Base-by-base conservation (phyloP, 1,140 invertebrate genomes). In the Drosophila varians region DNA sequence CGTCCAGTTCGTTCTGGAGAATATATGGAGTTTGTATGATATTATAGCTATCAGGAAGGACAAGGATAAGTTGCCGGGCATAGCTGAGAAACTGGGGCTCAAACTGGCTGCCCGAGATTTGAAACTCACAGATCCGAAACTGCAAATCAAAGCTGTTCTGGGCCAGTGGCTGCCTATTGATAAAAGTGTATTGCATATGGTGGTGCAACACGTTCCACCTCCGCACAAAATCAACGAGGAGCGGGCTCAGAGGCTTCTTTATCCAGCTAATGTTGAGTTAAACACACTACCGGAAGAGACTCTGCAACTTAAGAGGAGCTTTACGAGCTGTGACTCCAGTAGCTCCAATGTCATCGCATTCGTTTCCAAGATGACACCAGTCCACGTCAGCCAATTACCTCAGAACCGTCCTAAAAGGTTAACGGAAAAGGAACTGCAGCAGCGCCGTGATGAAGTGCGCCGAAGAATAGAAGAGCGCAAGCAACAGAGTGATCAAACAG, bases 1-100 rank as follows among this genome's bases (percentile, higher is more conserved):
- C 93, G 98, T 99, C 8, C 97, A 99, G 91, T 93, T 99, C 45
- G 95, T 99, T 51, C 92, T 99, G 48, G 97, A 99, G 77, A 99
- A 98, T 74, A 93, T 99, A 28, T 99, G 98, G 96, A 93, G 94
- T 61, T 91, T 99, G 28, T 99, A 99, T 91, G 96, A 99, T 52
- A 96, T 94, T 4, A 93, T 98, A 57, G 92, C 94, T 26, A 83
- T 95, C 43, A 92, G 95, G 69, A 96, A 95, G 93, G 97, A 99
- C 74, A 96, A 95, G 89, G 94, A 95, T 21, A 96, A 96, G 92
- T 92, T 96, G 1, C 93, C 94, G n/a, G 93, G 94, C 2, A 98
- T 99, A 74, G 94, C 96, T 1, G 94, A 95, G 45, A 97, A 96
- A 79, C 92, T 99, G 40, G 94, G 95, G 48, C 94, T 99, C 4